Base-by-base conservation (phyloP, 2,888 invertebrate genomes). In the Notodonta ziczac region DNA sequence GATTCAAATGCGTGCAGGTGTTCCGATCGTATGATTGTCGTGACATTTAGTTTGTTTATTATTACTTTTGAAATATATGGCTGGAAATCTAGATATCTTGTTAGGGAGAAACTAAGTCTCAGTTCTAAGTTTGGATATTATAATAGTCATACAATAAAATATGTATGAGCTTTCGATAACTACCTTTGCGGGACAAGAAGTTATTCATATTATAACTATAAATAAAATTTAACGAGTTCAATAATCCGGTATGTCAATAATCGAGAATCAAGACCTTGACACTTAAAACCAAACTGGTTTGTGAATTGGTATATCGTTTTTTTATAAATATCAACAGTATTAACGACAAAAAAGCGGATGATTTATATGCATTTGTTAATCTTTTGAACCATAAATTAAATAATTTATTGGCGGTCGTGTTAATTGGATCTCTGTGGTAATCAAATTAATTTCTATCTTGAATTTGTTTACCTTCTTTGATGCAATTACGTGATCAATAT, bases 221-320 rank as follows among this genome's bases (percentile, higher is more conserved):
- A 35, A 46, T 50, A 9, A 50, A 50, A 16, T 50, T 24, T 50
- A 16, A 50, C 16, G 32, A 52, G 52, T 52, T 52, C 52, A 52
- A 35, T 52, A 52, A 24, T 52, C 52, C 13, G 52, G 4, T 32
- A 16, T 16, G 16, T 10, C 32, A 16, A 52, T 52, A 13, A 4
- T 9, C 6, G 16, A 16, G 50, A 50, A 50, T 50, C 32, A 13
- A 32, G 32, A 52, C 52, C 51, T 32, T 52, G 52, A 52, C 52
- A 52, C 52, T 52, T 52, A 9, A 16, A 12, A 52, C 9, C 12
- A 32, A 32, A 52, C 52, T 5, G 52, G 52, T 52, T 52, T 32
- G 4, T 32, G 5, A 32, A 52, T 13, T 35, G 3, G 52, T 10
- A 5, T 5, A 35, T 52, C 52, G 8, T 13, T n/a, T 16, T 9